Base-by-base conservation (phyloP, 2,113 vertebrate species). In the Catharus minimus region DNA sequence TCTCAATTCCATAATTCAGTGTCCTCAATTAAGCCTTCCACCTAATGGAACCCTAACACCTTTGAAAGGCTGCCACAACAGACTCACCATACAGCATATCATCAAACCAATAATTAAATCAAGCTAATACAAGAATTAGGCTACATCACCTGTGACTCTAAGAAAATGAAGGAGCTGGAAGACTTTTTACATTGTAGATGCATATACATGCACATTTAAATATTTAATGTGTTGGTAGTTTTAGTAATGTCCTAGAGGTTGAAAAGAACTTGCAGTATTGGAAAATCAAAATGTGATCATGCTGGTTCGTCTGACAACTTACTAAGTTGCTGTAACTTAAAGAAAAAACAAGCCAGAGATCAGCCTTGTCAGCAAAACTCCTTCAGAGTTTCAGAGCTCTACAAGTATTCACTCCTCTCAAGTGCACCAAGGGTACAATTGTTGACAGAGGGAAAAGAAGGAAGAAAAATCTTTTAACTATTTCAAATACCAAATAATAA, bases 91-190 rank as follows among this genome's bases (percentile, higher is more conserved):
- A 82, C n/a, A 56, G 44, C 15, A 18, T 9, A 72, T n/a, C 6
- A 57, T 60, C 81, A 68, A 72, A 72, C 30, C 41, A 91, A 30
- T 50, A 86, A 79, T 55, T 61, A 82, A 82, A 88, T 26, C 30
- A 76, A 91, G 47, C 55, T 76, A 79, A 78, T 87, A 60, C 89
- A 94, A 32, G 49, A 76, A 89, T 79, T 38, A 91, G 79, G 46
- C 58, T 72, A 57, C 26, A 82, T 76, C 50, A 91, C 47, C 74
- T 71, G 19, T 32, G 30, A 82, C 17, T 47, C 30, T 47, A 52
- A 55, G 38, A 77, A 58, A 86, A 50, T n/a, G 30, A 79, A 1
- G 4, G n/a, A 74, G 27, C 52, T 53, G 33, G 79, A 89, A 93
- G 57, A 13, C 41, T 81, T 82, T 65, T 82, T 72, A 75, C 41